These are phyloP conservation scores for Turdus rufiventris DNA, from an alignment of 2,113 vertebrate genomes.

Conservation along the genomic window DNA sequence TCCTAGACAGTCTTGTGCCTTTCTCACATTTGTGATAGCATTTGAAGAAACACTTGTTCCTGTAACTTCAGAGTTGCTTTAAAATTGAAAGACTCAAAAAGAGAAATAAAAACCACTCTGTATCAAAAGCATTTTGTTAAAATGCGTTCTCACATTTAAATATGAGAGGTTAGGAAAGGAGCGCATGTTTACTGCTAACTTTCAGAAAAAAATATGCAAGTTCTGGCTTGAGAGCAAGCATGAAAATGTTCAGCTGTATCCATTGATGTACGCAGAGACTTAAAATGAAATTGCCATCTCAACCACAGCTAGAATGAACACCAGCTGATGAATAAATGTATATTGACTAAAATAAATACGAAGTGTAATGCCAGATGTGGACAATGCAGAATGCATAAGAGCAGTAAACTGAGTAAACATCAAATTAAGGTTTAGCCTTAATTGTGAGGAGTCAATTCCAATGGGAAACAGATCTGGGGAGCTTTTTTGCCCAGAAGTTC, in stretches of 20 bases:
- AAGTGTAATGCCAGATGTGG: background rate
- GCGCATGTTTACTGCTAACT: background rate
- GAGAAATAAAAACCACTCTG: background rate
- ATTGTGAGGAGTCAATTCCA: background rate
- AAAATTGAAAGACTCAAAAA: background rate
- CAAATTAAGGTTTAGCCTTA: background rate
- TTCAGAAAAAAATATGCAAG: background rate
- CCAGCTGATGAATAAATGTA: background rate
- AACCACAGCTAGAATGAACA: background rate
- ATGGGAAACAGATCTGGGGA: background rate
- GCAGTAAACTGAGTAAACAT: background rate
- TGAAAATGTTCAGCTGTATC: background rate
- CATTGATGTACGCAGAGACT: background rate
- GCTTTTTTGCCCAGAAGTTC: background rate
- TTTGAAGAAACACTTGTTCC: background rate
- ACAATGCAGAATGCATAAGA: background rate
- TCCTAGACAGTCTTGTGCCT: background rate
- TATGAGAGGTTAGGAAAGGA: background rate
- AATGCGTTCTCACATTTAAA: background rate
- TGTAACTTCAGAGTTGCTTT: background rate
- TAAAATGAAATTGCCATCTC: background rate
- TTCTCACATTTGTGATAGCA: background rate
- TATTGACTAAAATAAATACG: background rate
- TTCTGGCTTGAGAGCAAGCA: background rate
- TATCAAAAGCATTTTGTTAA: background rate